phyloP scores from a whole-genome alignment of 2,113 vertebrate species.

The Peucedramus taeniatus region DNA sequence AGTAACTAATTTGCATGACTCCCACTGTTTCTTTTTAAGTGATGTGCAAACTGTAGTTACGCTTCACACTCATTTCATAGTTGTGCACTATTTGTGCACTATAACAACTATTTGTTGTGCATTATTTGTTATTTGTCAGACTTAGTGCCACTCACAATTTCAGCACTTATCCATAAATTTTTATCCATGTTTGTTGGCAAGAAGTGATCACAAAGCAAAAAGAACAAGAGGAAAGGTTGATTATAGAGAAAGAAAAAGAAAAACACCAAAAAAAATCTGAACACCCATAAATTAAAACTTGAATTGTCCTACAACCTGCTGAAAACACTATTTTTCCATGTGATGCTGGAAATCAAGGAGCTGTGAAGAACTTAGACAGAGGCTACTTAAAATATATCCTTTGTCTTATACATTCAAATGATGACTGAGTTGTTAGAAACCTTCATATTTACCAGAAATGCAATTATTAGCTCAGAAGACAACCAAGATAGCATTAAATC shows the following conservation, averaged over 20 bases:
- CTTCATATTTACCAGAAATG: not conserved
- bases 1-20: not conserved
- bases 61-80: not conserved
- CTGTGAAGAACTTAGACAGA: not conserved
- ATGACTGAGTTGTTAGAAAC: not conserved
- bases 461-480: not conserved
- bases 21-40: not conserved
- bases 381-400: not conserved
- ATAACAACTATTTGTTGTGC: no score
- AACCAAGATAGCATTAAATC: not conserved
- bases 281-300: not conserved
- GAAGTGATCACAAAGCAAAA: not conserved
- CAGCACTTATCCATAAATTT: not conserved
- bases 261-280: not conserved
- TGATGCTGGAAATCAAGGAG: not conserved
- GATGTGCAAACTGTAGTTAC: not conserved
- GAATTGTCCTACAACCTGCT: not conserved
- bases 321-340: not conserved
- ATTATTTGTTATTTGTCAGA: no score
- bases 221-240: not conserved
- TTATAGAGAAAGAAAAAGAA: not conserved
- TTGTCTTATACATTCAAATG: not conserved
- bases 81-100: not conserved
- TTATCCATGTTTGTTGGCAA: not conserved
- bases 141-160: not conserved